Percentiles rank a stretch among this genome's conserved stretches.
These are phyloP conservation scores for Meandrusa payeni DNA, from an alignment of 2,888 invertebrate genomes.

Conservation along the genomic window DNA sequence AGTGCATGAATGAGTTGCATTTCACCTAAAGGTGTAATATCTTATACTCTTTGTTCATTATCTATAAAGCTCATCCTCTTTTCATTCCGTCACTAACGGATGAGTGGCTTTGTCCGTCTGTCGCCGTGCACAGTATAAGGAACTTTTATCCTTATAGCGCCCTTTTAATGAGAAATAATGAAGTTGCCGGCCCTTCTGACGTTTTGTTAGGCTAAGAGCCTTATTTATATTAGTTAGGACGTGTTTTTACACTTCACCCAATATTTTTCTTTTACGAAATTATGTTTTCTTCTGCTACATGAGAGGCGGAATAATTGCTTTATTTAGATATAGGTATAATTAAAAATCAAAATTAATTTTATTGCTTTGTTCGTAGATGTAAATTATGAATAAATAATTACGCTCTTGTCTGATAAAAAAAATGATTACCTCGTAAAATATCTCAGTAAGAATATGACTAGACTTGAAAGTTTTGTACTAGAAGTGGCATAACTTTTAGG, in stretches of 20 bases:
- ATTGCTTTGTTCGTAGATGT: neutral
- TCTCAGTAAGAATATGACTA: too few species aligned
- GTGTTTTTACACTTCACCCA: slow-evolving; percentile 53
- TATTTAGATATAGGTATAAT: slow-evolving; percentile 6
- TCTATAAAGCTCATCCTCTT: slow-evolving; percentile 45
- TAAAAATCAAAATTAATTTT: slow-evolving; percentile 7
- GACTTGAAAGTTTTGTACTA: too few species aligned
- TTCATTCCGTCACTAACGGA: slow-evolving; percentile 44
- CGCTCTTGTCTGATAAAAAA: slow-evolving; percentile 6
- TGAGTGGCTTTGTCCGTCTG: slow-evolving; percentile 65
- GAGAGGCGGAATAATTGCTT: slow-evolving; percentile 11
- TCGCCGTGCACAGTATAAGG: slow-evolving; percentile 69
- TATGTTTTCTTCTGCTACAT: slow-evolving; percentile 15
- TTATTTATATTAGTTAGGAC: slow-evolving; percentile 74
- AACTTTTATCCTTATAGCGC: slow-evolving; percentile 66
- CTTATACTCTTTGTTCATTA: slow-evolving; percentile 35
- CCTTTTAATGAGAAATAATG: slow-evolving; percentile 77
- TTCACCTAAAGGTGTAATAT: neutral
- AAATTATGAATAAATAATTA: slow-evolving; percentile 2
- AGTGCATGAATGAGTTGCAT: neutral
- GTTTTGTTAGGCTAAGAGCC: slow-evolving; percentile 71
- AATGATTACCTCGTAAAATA: too few species aligned
- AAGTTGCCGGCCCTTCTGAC: slow-evolving; percentile 59
- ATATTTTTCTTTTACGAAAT: slow-evolving; percentile 30
- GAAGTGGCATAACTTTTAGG: too few species aligned